Percentiles rank a stretch among this genome's conserved stretches.
phyloP scores from a whole-genome alignment of 2,888 invertebrate species.

The Protophormia terraenovae region DNA sequence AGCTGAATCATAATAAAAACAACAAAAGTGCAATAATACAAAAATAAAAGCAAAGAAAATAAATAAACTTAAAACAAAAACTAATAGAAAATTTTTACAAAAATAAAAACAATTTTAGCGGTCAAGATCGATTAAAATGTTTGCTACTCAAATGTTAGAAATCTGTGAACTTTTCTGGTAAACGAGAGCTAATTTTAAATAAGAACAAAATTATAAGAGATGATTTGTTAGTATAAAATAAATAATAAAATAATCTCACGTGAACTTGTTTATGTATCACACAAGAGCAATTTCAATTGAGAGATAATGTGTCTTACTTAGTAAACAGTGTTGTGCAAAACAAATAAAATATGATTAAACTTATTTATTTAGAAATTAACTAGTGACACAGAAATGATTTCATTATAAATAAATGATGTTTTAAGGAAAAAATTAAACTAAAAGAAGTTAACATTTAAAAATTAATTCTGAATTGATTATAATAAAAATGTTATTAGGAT shows the following conservation, averaged over 20 bases:
- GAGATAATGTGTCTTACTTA: too few species aligned
- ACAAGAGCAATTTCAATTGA: background rate
- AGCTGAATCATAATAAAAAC: conserved; percentile 43
- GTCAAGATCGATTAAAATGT: conserved; percentile 11
- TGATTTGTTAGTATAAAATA: background rate
- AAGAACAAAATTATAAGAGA: background rate
- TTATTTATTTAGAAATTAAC: background rate
- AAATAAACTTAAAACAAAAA: background rate
- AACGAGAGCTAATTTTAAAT: background rate
- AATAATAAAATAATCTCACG: background rate
- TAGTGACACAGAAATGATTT: background rate
- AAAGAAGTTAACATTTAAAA: too few species aligned
- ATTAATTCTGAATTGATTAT: too few species aligned
- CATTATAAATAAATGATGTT: background rate
- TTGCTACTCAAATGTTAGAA: background rate
- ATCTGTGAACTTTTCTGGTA: background rate
- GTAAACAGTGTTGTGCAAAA: background rate
- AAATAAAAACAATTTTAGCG: conserved; percentile 8
- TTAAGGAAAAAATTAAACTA: too few species aligned
- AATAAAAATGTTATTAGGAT: too few species aligned
- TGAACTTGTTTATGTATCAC: background rate
- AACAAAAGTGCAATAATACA: background rate
- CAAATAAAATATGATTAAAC: background rate
- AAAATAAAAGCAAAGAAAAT: background rate
- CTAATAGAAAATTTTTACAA: background rate